Percentiles rank a stretch among this genome's conserved stretches.
phyloP scores from a whole-genome alignment of 2,797 vertebrate genomes.

The Pyrrhura leucotis region DNA sequence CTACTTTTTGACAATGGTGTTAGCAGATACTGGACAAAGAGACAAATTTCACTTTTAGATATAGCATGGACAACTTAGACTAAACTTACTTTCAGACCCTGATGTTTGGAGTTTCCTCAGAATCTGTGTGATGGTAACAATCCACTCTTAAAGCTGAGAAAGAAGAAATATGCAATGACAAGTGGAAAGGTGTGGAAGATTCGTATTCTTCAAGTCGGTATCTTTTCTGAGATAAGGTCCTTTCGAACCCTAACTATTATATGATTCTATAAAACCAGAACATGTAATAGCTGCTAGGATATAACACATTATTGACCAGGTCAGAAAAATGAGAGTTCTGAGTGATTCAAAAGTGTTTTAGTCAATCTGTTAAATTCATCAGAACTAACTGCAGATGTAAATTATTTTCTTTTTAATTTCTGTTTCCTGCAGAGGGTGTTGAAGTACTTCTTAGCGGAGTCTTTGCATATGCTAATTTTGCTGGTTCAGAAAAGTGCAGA shows the following conservation, averaged over 20 bases:
- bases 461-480: not conserved
- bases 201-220: not conserved
- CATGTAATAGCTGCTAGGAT: not conserved
- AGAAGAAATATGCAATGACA: not conserved
- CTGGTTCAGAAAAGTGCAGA: not conserved
- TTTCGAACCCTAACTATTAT: too few relatives aligned
- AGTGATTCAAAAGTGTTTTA: not conserved
- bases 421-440: slow-evolving; percentile 50
- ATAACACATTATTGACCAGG: not conserved
- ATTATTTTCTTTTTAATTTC: not conserved
- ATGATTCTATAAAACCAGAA: not conserved
- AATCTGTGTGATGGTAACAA: not conserved
- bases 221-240: not conserved
- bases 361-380: not conserved
- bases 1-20: not conserved
- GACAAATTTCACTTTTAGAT: not conserved
- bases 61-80: not conserved
- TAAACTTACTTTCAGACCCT: not conserved
- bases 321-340: not conserved
- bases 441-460: not conserved
- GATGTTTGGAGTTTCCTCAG: not conserved
- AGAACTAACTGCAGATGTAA: not conserved
- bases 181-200: not conserved
- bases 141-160: not conserved
- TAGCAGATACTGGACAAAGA: not conserved